Percentiles rank a stretch among this genome's conserved stretches.
Evolutionary conservation across 2,797 vertebrate species (phyloP).

Genomic region (Sebastes iracundus): DNA sequence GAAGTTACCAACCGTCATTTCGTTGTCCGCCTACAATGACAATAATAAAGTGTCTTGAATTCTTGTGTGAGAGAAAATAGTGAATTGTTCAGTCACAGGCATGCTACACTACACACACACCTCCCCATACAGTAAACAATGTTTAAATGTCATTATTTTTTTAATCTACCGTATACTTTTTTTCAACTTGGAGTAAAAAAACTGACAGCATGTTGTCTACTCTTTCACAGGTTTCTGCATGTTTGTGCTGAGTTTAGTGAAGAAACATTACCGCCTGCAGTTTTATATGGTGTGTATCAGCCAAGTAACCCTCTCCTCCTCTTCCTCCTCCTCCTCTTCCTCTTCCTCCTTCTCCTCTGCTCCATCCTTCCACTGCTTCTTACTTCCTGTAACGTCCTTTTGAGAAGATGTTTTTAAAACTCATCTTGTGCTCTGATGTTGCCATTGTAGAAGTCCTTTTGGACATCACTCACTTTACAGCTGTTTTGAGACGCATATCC

Average conservation of each 20-base stretch:
- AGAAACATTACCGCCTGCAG: conserved; percentile 99
- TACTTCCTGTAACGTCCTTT: neutral
- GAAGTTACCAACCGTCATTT: too few species aligned
- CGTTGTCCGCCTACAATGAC: too few species aligned
- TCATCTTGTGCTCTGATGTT: neutral
- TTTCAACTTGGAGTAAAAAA: neutral
- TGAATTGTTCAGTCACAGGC: neutral
- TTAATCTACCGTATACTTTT: neutral
- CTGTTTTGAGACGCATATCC: neutral
- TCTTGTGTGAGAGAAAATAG: neutral
- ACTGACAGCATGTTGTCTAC: conserved; percentile 83
- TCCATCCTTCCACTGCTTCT: neutral
- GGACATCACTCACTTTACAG: neutral
- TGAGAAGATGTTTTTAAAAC: neutral
- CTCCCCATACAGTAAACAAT: neutral
- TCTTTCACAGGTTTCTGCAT: conserved; percentile 98
- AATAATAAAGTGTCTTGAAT: too few species aligned
- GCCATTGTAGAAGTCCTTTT: neutral
- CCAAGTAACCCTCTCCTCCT: conserved; percentile 58
- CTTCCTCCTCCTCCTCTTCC: neutral
- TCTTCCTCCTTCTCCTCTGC: neutral
- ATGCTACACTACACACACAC: neutral
- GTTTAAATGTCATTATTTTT: neutral
- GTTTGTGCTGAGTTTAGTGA: conserved; percentile 99
- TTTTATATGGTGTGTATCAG: conserved; percentile 99